Base-by-base conservation (phyloP, 2,113 vertebrate genomes). In the Sylvia atricapilla region DNA sequence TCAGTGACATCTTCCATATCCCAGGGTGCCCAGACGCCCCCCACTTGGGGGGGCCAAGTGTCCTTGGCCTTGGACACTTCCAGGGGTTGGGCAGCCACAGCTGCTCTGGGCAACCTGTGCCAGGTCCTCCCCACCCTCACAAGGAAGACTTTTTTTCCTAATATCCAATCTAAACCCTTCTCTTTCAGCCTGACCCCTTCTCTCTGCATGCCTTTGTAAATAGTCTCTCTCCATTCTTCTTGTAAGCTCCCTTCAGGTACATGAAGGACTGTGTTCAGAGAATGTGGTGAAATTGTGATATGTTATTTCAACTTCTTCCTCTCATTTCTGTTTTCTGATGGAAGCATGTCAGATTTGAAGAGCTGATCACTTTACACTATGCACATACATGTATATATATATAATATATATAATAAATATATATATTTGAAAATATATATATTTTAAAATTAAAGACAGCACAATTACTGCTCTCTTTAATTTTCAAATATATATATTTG, bases 21-120 rank as follows among this genome's bases (percentile, higher is more conserved):
- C 8, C 31, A 55, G 6, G 6, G 5, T 35, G 7, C 25, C 62
- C 62, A 7, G 9, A 43, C 1, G 1, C 15, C 8, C 17, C 4
- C 35, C 13, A n/a, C n/a, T 24, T 49, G 47, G 23, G 12, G 23
- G 47, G 47, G 23, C 6, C 12, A 24, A 49, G 47, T 24, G 23
- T 49, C 47, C 11, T 21, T 22, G 21, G 5, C 9, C 17, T 31
- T 41, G 47, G 19, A 25, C 17, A 31, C 6, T 41, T 8, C 39
- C 30, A 68, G 24, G 30, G 2, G 13, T 6, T 1, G 16, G n/a
- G 9, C 20, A 75, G 19, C 19, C 39, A 39, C 16, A 39, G 13
- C 10, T 67, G 6, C 30, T 46, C 28, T 53, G 5, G 9, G 13
- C 1, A 46, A 3, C 13, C 5, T 24, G 28, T 68, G 11, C 5